Percentiles rank a stretch among this genome's conserved stretches.
phyloP scores from a whole-genome alignment of 2,888 invertebrate genomes.

The Odontocerum albicorne region DNA sequence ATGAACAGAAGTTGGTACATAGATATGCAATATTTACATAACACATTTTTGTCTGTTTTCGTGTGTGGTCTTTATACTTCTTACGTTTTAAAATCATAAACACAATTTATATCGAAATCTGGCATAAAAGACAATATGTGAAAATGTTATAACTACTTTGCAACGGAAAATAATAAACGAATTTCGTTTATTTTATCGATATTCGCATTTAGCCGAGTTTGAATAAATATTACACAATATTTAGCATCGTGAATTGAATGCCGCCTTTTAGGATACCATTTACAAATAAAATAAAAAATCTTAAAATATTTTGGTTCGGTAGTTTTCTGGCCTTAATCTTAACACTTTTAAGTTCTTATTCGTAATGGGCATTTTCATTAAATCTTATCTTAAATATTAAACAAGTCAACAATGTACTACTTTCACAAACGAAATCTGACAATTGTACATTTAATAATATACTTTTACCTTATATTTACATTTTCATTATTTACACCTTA shows the following conservation, averaged over 20 bases:
- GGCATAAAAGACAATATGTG: too few relatives aligned
- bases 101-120: too few relatives aligned
- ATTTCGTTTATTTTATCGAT: too few relatives aligned
- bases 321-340: constrained; percentile 34
- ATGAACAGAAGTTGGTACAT: too few relatives aligned
- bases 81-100: too few relatives aligned
- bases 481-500: constrained; percentile 35
- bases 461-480: constrained; percentile 30
- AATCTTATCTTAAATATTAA: constrained; percentile 32
- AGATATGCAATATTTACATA: too few relatives aligned
- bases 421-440: constrained; percentile 36
- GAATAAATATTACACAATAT: not conserved
- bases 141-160: too few relatives aligned
- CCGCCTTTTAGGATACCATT: constrained; percentile 12
- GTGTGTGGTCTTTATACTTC: too few relatives aligned
- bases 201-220: too few relatives aligned
- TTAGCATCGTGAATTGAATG: not conserved
- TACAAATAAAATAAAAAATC: constrained; percentile 26
- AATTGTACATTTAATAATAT: constrained; percentile 34
- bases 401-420: constrained; percentile 36
- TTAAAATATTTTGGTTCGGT: constrained; percentile 36
- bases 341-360: constrained; percentile 25
- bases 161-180: too few relatives aligned
- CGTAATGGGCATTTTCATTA: constrained; percentile 23
- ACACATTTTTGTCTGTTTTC: too few relatives aligned